phyloP scores from a whole-genome alignment of 2,797 vertebrate genomes.

The Glossophaga mutica region DNA sequence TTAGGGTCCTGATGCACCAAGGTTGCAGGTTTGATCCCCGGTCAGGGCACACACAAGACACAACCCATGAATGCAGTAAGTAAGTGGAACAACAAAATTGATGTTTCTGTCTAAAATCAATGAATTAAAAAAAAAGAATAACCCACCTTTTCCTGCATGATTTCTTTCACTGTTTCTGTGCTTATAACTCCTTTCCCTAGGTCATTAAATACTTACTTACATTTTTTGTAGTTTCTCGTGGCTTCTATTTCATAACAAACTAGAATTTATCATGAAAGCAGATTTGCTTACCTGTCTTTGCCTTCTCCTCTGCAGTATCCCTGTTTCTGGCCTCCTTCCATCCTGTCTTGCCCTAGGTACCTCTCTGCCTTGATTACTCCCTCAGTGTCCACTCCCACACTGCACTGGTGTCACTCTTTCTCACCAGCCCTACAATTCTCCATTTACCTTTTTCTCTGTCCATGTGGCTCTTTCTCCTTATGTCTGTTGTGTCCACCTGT shows the following conservation, averaged over 20 bases:
- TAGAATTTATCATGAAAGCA: not conserved
- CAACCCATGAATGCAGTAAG: not conserved
- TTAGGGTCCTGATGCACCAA: not conserved
- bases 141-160: not conserved
- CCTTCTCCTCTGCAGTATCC: not conserved
- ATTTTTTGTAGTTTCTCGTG: not conserved
- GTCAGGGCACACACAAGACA: not conserved
- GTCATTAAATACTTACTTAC: not conserved
- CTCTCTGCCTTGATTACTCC: not conserved
- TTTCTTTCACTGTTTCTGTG: not conserved
- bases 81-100: not conserved
- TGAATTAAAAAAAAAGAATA: not conserved
- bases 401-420: not conserved
- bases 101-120: not conserved
- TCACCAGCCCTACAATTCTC: not conserved
- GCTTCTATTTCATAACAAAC: not conserved
- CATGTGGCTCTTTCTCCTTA: not conserved
- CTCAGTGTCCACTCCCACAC: not conserved
- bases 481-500: not conserved
- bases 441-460: not conserved
- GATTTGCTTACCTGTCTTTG: not conserved
- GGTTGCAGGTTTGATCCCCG: not conserved
- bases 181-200: not conserved
- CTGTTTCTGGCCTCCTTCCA: not conserved
- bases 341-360: not conserved